Conservation (phyloP, 1,140 invertebrate genomes). For the Geopemphigus sp. region DNA sequence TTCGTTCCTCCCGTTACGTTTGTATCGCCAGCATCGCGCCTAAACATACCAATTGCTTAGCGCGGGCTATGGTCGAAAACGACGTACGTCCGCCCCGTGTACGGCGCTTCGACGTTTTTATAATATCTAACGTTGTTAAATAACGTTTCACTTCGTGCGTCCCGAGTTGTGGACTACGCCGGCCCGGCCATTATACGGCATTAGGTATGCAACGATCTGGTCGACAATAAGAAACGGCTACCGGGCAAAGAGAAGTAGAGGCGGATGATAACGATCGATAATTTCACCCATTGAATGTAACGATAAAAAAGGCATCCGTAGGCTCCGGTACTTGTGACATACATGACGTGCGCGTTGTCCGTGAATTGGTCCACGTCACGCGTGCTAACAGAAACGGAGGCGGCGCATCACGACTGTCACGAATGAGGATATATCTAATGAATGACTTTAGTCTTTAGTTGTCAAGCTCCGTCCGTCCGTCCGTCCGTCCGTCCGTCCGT, state of each 20-base stretch:
- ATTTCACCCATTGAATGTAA: slow-evolving; percentile 34
- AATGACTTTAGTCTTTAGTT: slow-evolving; percentile 1
- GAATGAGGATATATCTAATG: slow-evolving; percentile 18
- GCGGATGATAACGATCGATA: slow-evolving; percentile 17
- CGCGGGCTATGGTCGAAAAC: no score
- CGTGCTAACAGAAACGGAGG: slow-evolving; percentile 1
- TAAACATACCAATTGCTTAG: no score
- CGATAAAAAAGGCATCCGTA: neutral
- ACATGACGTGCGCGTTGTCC: slow-evolving; percentile 7
- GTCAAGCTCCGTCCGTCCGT: slow-evolving; percentile 10
- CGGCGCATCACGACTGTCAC: slow-evolving; percentile 42
- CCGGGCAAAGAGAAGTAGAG: slow-evolving; percentile 1
- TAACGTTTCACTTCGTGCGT: neutral
- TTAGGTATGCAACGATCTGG: slow-evolving; percentile 16
- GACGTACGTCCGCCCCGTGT: no score
- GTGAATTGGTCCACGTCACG: slow-evolving; percentile 33
- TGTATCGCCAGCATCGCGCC: no score
- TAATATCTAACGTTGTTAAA: no score
- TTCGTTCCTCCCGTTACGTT: no score
- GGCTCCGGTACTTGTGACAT: slow-evolving; percentile 10
- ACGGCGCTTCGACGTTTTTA: no score
- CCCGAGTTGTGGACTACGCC: neutral
- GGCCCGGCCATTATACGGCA: no score
- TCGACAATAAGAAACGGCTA: neutral
- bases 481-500: no score